A percentile compares a stretch with the other conserved stretches of the same genome.
These are phyloP conservation scores for Exephanes ischioxanthus DNA, from an alignment of 2,888 invertebrate species.

Conservation along the genomic window DNA sequence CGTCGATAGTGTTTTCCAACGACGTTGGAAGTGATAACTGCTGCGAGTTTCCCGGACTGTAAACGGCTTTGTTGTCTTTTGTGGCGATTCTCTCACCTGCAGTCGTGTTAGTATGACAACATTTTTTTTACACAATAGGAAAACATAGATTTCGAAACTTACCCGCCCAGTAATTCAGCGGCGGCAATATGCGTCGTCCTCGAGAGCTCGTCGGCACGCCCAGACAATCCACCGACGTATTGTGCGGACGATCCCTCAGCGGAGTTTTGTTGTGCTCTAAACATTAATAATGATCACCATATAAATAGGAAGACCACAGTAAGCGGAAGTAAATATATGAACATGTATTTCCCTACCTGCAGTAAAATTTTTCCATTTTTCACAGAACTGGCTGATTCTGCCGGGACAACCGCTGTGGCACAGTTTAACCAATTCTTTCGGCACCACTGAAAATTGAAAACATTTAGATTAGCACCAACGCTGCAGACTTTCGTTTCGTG, in stretches of 20 bases:
- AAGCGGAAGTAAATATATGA: conserved; percentile 32
- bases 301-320: not conserved
- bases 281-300: not conserved
- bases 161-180: conserved; percentile 78
- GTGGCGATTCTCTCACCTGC: conserved; percentile 76
- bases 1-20: conserved; percentile 47
- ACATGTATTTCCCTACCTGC: conserved; percentile 41
- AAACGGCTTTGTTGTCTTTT: conserved; percentile 73
- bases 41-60: conserved; percentile 72
- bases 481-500: not conserved
- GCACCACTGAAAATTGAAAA: conserved; percentile 70
- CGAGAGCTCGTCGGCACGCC: conserved; percentile 74
- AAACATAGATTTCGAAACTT: conserved; percentile 34
- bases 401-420: conserved; percentile 80
- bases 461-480: not conserved
- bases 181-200: conserved; percentile 77
- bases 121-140: not conserved
- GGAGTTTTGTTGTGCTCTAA: conserved; percentile 42
- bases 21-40: conserved; percentile 59
- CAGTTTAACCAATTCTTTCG: conserved; percentile 73
- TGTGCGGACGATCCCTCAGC: conserved; percentile 7
- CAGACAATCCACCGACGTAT: conserved; percentile 62
- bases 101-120: conserved; percentile 21
- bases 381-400: conserved; percentile 74
- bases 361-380: conserved; percentile 66